These are phyloP conservation scores for Vireo altiloquus DNA, from an alignment of 2,113 vertebrate genomes.

Conservation along the genomic window DNA sequence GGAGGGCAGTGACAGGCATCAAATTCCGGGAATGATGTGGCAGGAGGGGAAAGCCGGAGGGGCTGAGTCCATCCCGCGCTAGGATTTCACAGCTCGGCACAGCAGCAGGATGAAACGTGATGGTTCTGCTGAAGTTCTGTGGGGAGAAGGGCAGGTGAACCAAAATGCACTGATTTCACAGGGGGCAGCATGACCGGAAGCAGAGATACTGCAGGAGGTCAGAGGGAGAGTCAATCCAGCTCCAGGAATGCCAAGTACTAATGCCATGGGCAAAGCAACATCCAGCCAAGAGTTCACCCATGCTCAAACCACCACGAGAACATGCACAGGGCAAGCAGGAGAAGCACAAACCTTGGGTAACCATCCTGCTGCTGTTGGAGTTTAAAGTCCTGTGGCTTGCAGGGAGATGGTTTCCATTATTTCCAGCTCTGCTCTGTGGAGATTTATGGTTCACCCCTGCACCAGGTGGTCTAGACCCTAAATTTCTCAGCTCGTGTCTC, in stretches of 20 bases:
- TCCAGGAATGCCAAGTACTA: not conserved
- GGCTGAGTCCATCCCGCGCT: not conserved
- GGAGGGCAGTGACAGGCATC: not conserved
- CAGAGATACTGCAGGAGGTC: not conserved
- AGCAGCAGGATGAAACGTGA: rapidly evolving
- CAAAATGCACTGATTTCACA: not conserved
- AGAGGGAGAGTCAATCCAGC: not conserved
- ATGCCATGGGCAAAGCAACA: not conserved
- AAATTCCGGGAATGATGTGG: not conserved
- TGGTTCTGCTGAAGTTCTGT: not conserved
- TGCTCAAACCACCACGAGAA: not conserved
- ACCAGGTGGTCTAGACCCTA: not conserved
- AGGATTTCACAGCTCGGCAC: not conserved
- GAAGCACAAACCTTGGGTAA: not conserved
- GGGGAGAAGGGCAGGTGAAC: not conserved
- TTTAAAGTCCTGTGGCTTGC: not conserved
- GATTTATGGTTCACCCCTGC: not conserved
- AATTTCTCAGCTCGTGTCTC: not conserved
- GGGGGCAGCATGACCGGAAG: not conserved
- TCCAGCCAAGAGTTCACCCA: not conserved
- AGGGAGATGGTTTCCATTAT: not conserved
- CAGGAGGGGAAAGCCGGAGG: not conserved
- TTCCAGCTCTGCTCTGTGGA: not conserved
- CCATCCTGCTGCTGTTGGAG: not conserved
- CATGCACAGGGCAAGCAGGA: not conserved